These are phyloP conservation scores for Eudorcas thomsonii DNA, from an alignment of 2,113 vertebrate genomes.

Conservation along the genomic window DNA sequence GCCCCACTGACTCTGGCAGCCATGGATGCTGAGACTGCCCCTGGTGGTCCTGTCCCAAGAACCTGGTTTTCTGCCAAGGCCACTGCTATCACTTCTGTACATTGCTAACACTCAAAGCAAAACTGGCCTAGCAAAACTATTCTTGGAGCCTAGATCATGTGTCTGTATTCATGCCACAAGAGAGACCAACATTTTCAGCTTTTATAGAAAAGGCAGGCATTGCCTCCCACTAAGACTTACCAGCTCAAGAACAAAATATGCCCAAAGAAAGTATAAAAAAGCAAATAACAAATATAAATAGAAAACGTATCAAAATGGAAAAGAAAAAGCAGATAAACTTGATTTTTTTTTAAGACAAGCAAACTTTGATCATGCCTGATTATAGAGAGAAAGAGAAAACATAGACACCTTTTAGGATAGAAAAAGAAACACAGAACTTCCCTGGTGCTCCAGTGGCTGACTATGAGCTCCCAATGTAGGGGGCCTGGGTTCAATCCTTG, in stretches of 20 bases:
- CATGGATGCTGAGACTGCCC: not conserved
- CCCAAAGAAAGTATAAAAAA: not conserved
- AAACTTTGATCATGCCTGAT: not conserved
- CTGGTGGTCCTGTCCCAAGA: not conserved
- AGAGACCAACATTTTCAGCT: not conserved
- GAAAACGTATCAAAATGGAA: not conserved
- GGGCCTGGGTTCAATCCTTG: not conserved
- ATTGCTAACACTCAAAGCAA: not conserved
- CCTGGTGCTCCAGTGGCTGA: not conserved
- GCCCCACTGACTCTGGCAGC: not conserved
- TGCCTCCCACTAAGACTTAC: not conserved
- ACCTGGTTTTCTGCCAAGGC: not conserved
- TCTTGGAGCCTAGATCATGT: not conserved
- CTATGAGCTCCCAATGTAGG: not conserved
- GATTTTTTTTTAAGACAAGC: not conserved
- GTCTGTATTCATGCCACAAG: not conserved
- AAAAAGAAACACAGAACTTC: not conserved
- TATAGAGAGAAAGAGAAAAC: not conserved
- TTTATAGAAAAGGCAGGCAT: not conserved
- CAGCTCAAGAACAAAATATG: not conserved
- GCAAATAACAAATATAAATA: not conserved
- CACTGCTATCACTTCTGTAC: not conserved
- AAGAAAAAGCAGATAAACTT: not conserved
- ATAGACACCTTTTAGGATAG: not conserved
- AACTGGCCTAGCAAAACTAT: not conserved